Evolutionary conservation across 2,888 invertebrate species (phyloP), one percentile per base, ranked within the genome.

Genomic region (Epirrhoe tristata): DNA sequence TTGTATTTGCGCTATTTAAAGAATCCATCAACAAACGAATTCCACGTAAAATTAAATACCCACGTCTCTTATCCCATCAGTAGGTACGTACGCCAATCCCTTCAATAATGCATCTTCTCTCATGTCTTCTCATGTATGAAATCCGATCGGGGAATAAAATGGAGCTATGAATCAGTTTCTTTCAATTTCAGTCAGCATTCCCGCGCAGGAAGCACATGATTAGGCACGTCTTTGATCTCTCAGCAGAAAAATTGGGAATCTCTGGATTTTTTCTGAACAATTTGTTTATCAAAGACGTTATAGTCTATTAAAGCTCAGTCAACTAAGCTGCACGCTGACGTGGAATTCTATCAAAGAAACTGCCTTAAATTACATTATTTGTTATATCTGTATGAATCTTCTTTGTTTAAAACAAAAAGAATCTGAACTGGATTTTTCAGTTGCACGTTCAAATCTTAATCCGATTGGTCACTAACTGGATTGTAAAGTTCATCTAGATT

Each of bases 261-360:
- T 14, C 7, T 31, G 48, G 69, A 71, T 73, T 70, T 72, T 74
- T 71, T 70, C 68, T 67, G 67, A 65, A 72, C 66, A 70, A 76
- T 74, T 74, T 80, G 73, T 80, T 79, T 77, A 74, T 75, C 73
- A 73, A 78, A 77, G 75, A 77, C 73, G 77, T 77, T 77, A 74
- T 75, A 77, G 65, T 76, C 76, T 59, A 52, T 59, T 51, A 31
- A 10, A 43, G 8, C 52, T 52, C 52, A 77, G 78, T 75, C 74
- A 74, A 77, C 81, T 77, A 79, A 73, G 73, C 74, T 66, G 77
- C 71, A 70, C 77, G 71, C 46, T 73, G 74, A 73, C 62, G 80
- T 67, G 78, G 31, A 24, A 31, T 4, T 31, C 5, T n/a, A 31
- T 52, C 17, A 17, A 51, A 24, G n/a, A n/a, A 10, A 52, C 24